phyloP scores from a whole-genome alignment of 2,888 invertebrate genomes.

The Callimorpha dominula region DNA sequence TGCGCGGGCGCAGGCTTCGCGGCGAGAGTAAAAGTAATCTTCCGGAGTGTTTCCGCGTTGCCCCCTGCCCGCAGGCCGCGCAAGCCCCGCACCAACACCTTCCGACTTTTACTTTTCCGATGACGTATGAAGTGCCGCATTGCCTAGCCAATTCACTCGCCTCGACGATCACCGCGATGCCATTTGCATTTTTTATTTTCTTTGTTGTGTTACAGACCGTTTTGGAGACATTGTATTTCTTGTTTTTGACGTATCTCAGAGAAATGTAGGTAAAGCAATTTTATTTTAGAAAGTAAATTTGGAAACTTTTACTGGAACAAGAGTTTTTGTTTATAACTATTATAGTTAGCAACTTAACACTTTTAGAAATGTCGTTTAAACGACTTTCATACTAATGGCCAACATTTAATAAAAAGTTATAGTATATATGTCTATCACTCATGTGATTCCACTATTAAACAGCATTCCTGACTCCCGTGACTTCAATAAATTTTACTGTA shows the following conservation, averaged over 20 bases:
- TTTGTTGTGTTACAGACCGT: constrained; percentile 16
- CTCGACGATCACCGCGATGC: constrained; percentile 18
- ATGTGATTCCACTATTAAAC: too few relatives aligned
- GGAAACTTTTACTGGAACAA: not conserved
- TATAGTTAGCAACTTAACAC: not conserved
- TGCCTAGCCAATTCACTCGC: constrained; percentile 21
- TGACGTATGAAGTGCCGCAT: constrained; percentile 47
- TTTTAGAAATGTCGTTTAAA: not conserved
- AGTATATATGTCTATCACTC: too few relatives aligned
- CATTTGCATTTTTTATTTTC: constrained; percentile 15
- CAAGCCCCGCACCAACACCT: constrained; percentile 50
- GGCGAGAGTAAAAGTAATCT: constrained; percentile 82
- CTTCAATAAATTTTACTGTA: too few relatives aligned
- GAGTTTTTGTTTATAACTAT: not conserved
- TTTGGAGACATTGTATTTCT: constrained; percentile 10
- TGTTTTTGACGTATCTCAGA: not conserved
- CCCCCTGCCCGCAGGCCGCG: constrained; percentile 34
- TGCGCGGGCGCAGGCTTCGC: constrained; percentile 50
- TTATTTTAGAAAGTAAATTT: constrained; percentile 16
- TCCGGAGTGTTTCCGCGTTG: constrained; percentile 74
- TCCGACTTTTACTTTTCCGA: constrained; percentile 82
- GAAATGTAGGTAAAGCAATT: constrained; percentile 17
- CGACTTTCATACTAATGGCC: not conserved
- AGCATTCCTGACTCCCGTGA: too few relatives aligned
- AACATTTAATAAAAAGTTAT: not conserved